Evolutionary conservation across 2,797 vertebrate species (phyloP).

Genomic region (Amazona ochrocephala): DNA sequence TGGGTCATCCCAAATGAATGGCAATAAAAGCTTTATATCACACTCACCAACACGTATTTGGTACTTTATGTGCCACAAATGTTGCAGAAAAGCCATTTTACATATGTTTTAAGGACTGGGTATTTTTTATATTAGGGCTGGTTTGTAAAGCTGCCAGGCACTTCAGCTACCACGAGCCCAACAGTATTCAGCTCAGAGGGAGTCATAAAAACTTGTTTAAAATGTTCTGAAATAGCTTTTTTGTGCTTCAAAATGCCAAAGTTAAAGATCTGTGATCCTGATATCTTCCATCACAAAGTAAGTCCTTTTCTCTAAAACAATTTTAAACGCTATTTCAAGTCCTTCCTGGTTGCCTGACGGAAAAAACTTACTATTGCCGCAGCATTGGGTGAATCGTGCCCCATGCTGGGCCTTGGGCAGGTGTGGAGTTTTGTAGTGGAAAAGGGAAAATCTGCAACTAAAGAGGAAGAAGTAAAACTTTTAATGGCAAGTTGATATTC

Average conservation of each 20-base stretch:
- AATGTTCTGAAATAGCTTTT: constrained; percentile 17
- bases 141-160: constrained; percentile 67
- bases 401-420: background rate
- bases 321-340: background rate
- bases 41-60: constrained; percentile 54
- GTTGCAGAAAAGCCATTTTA: constrained; percentile 72
- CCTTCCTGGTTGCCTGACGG: background rate
- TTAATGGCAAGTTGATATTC: background rate
- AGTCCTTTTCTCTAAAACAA: background rate
- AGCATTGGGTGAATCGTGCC: background rate
- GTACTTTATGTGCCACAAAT: constrained; percentile 70
- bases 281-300: background rate
- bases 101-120: constrained; percentile 60
- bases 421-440: background rate
- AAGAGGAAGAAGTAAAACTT: background rate
- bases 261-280: constrained; percentile 10
- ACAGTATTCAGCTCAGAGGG: constrained; percentile 37
- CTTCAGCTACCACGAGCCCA: constrained; percentile 33
- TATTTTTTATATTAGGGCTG: constrained; percentile 64
- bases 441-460: background rate
- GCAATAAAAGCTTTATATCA: constrained; percentile 68
- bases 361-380: background rate
- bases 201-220: constrained; percentile 60
- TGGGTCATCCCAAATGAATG: constrained; percentile 65
- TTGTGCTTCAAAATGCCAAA: background rate